phyloP scores from a whole-genome alignment of 2,888 invertebrate species.

The Chrysomela aeneicollis region DNA sequence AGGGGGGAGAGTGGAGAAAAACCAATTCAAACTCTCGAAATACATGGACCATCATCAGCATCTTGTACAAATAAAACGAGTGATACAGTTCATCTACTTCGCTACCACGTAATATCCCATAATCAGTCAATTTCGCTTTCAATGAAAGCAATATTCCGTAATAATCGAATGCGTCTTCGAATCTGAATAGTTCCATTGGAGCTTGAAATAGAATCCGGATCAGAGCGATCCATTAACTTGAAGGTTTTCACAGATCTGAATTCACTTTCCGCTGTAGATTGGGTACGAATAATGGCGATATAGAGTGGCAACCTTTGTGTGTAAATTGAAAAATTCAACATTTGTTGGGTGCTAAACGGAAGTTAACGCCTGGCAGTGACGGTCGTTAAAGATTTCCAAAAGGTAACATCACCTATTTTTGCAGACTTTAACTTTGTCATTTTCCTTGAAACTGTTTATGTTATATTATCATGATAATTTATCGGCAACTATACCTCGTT shows the following conservation, averaged over 20 bases:
- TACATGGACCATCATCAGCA: neutral
- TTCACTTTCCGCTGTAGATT: slow-evolving; percentile 30
- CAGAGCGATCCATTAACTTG: slow-evolving; percentile 25
- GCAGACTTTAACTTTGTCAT: too few relatives aligned
- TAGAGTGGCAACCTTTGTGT: slow-evolving; percentile 22
- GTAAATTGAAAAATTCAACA: slow-evolving; percentile 24
- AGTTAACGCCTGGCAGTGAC: neutral
- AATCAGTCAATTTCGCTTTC: slow-evolving; percentile 27
- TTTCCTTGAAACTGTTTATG: too few relatives aligned
- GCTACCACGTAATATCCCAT: neutral
- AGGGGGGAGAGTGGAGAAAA: neutral
- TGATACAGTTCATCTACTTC: neutral
- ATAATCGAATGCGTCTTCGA: slow-evolving; percentile 19
- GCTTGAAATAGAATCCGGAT: slow-evolving; percentile 22
- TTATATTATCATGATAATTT: too few relatives aligned
- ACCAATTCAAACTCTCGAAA: neutral
- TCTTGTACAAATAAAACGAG: neutral
- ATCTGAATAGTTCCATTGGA: slow-evolving; percentile 25
- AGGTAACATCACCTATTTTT: too few relatives aligned
- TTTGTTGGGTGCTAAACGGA: neutral
- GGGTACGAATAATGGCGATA: slow-evolving; percentile 25
- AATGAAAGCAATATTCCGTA: slow-evolving; percentile 26
- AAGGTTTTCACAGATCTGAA: slow-evolving; percentile 29
- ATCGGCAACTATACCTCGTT: too few relatives aligned
- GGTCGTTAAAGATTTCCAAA: too few relatives aligned